Evolutionary conservation across 2,888 invertebrate genomes (phyloP), one percentile per base, ranked within the genome.

Genomic region (Calameuta idolon): DNA sequence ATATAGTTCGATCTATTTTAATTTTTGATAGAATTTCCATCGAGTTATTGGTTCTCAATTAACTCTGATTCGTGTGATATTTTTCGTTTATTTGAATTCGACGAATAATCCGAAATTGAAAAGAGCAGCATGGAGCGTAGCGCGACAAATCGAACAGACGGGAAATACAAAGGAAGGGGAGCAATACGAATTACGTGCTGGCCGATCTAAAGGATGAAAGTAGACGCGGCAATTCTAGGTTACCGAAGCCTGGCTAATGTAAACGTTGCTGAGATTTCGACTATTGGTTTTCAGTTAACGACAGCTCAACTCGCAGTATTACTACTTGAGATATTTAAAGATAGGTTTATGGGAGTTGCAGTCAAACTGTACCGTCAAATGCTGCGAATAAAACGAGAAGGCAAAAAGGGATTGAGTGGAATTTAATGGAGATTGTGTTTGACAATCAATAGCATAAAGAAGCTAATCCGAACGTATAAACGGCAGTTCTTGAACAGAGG

Each of bases 391-490:
- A 75, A 74, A 55, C 35, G 15, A 76, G n/a, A 80, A 12, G 37
- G 76, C 15, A n/a, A 35, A 77, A 35, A 77, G 23, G 55, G 55
- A 9, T 55, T 11, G 23, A 9, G 55, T 55, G 23, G 23, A 55
- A 9, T 55, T 55, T 55, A 23, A 73, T 34, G 73, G 77, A 79
- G 80, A 81, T 81, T 80, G 79, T 83, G 81, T 34, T 76, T 83
- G 82, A 83, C 81, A 83, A 83, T 83, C 82, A 82, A 76, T 79
- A 80, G 77, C 31, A 76, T 79, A 76, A 31, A 71, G 33, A 34
- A 34, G 33, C 34, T 30, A 71, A 34, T 55, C 23, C 23, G 9
- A 55, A 23, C 9, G 55, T 55, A 55, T 55, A 23, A 23, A 23
- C 9, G 9, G 55, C 55, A 55, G 55, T 55, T 9, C 23, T 55